Evolutionary conservation across 30 jellyfish, hydroid and myxozoan species (phyloP), one percentile per base, ranked within the genome.

Genomic region (Sanderia malayensis): DNA sequence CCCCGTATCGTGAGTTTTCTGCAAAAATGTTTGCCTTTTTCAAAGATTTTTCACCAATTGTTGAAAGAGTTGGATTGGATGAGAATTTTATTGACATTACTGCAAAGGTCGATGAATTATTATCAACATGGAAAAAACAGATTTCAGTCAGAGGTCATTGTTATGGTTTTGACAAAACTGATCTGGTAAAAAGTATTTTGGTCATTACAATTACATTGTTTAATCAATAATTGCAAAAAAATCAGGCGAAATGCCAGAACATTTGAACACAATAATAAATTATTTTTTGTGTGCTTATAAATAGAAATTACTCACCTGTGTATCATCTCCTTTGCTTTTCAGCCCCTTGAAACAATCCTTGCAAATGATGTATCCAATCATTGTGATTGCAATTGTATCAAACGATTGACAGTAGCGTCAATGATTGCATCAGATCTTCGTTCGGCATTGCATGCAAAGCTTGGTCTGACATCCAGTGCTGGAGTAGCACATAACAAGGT

Each of bases 71-170:
- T 67, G 95, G 95, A 25, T 26, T 85, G 28, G 95, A 85, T 58
- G 95, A 85, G 70, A 85, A 85, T 32, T 85, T 66, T 55, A 46
- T 85, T 20, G 95, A 85, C 68, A 92, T 85, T 0, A 85, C 95
- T 0, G 46, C 71, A 41, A 30, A 52, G n/a, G 46, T 83, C 13
- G 88, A 83, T 21, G 76, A 73, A 0, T 19, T 41, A 60, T n/a
- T 41, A 20, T n/a, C 62, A 4, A 29, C 70, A 23, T 3, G 22
- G 44, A 32, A 47, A 20, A 13, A 31, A 7, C 44, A 23, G 52
- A 55, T 30, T 18, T 49, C 64, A 22, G 25, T 80, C 0, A 44
- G 25, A 15, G 93, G 93, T 0, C 93, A 80, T 58, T 80, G 93
- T 32, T 80, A 31, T 61, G 84, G 93, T 3, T 59, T 61, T 45